Evolutionary conservation across 1,140 invertebrate genomes (phyloP), one percentile per base, ranked within the genome.

Genomic region (Tyrophagus putrescentiae): DNA sequence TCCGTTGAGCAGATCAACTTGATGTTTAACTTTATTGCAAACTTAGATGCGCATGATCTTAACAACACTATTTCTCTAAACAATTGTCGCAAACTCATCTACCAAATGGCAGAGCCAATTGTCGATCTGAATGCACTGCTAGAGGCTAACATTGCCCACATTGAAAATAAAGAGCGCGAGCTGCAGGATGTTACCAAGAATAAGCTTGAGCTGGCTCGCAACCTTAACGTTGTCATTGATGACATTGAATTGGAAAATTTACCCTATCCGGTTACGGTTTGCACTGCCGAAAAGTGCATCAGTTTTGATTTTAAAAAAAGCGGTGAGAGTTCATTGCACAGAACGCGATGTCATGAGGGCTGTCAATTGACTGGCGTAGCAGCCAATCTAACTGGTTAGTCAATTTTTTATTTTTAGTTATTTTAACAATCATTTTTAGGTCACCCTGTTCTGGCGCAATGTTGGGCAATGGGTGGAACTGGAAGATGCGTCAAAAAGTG

Each of bases 271-370:
- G 11, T 11, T 50, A 50, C 48, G 11, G 48, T 50, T 23, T 50
- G 48, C 21, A 50, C 48, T 23, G 48, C 48, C 31, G 48, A 50
- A 27, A 50, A 50, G 11, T 50, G 48, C n/a, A n/a, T n/a, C n/a
- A n/a, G n/a, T n/a, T n/a, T n/a, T n/a, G n/a, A n/a, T 50, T 13
- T 39, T 39, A 21, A 39, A 39, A 21, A 13, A 21, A 39, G 13
- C 21, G 36, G 21, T 21, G 21, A 13, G 36, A 39, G 21, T 39
- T 13, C 13, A 39, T 21, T 39, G 36, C 36, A 39, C 21, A 39
- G 21, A 39, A 21, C n/a, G n/a, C n/a, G n/a, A n/a, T n/a, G n/a
- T n/a, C n/a, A n/a, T n/a, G n/a, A n/a, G n/a, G n/a, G n/a, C n/a
- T n/a, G n/a, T n/a, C 36, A 39, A 39, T 39, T 39, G 21, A 39